Percentiles rank a stretch among this genome's conserved stretches.
Conservation (phyloP, 2,888 invertebrate genomes). For the Sarcophaga rosellei region DNA sequence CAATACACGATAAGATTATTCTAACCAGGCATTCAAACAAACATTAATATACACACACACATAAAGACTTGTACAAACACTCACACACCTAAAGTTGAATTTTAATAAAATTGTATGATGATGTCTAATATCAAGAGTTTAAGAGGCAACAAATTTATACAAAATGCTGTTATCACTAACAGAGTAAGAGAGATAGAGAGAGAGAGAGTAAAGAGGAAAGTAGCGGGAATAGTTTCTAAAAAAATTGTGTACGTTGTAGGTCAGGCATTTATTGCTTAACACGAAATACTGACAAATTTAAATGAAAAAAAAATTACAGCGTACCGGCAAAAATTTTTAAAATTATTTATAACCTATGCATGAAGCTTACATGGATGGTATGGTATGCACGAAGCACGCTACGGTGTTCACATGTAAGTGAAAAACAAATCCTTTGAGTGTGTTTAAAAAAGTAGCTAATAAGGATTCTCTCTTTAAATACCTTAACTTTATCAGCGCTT, state of each 20-base stretch:
- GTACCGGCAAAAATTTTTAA: background rate
- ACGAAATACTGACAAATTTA: constrained; percentile 49
- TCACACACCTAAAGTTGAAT: background rate
- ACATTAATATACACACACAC: too few species aligned
- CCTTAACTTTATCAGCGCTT: too few species aligned
- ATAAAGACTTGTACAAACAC: background rate
- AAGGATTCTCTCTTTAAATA: too few species aligned
- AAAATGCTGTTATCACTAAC: background rate
- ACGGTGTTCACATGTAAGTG: too few species aligned
- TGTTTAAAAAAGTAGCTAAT: too few species aligned
- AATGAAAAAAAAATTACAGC: background rate
- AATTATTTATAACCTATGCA: background rate
- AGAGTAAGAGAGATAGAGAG: too few species aligned
- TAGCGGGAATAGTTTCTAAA: background rate
- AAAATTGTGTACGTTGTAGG: background rate
- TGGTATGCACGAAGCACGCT: too few species aligned
- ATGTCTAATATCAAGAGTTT: constrained; percentile 7
- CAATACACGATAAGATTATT: too few species aligned
- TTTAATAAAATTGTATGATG: constrained; percentile 7
- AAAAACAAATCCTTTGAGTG: too few species aligned
- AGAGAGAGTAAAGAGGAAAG: too few species aligned
- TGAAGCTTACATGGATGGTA: too few species aligned
- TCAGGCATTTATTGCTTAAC: constrained; percentile 36
- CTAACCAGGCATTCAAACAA: too few species aligned
- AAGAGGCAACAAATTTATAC: constrained; percentile 29